These are phyloP conservation scores for Biston stratarius DNA, from an alignment of 2,888 invertebrate species.

Conservation along the genomic window DNA sequence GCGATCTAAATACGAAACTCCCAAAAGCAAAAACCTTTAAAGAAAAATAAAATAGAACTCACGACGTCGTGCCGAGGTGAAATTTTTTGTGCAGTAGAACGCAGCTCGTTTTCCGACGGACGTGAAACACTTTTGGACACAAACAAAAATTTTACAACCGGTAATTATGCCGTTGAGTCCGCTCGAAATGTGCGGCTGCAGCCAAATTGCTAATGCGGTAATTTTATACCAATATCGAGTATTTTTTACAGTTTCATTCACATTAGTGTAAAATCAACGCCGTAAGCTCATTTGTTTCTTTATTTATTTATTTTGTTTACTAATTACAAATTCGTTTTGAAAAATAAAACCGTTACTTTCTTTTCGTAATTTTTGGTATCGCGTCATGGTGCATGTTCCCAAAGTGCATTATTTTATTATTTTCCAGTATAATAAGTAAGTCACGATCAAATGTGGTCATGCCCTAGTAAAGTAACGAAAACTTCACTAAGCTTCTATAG, in stretches of 20 bases:
- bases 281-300: neutral
- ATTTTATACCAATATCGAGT: constrained; percentile 52
- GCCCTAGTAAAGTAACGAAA: too few species aligned
- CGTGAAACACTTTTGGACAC: constrained; percentile 60
- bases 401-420: too few species aligned
- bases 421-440: too few species aligned
- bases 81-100: constrained; percentile 55
- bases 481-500: too few species aligned
- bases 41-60: constrained; percentile 55
- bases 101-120: constrained; percentile 55
- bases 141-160: constrained; percentile 68
- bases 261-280: neutral
- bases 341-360: too few species aligned
- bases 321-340: too few species aligned
- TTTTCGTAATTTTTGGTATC: too few species aligned
- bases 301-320: too few species aligned
- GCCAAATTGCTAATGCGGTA: constrained; percentile 56
- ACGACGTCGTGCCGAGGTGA: constrained; percentile 52
- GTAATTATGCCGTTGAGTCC: constrained; percentile 58
- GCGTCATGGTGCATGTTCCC: too few species aligned
- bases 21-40: constrained; percentile 51
- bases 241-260: neutral
- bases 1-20: constrained; percentile 44
- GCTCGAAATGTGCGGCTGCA: constrained; percentile 49
- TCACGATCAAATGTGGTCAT: too few species aligned